Conservation (phyloP, 2,113 vertebrate genomes). For the Athene noctua region DNA sequence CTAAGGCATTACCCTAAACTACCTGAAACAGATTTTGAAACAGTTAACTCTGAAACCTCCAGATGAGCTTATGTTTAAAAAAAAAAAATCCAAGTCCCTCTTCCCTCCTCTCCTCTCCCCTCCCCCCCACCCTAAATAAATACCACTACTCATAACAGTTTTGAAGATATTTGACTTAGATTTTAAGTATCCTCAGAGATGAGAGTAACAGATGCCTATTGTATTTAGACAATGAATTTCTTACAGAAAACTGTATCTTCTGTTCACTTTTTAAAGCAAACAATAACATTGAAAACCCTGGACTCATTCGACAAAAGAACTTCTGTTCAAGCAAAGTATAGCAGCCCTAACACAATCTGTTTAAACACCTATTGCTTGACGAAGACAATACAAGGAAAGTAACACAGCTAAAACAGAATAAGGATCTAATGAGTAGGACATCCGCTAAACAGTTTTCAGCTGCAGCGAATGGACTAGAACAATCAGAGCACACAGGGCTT, state of each 20-base stretch:
- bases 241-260: not conserved
- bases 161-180: not conserved
- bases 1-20: not conserved
- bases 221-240: not conserved
- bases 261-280: not conserved
- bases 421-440: not conserved
- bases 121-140: not conserved
- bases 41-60: not conserved
- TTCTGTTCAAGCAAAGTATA: not conserved
- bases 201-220: not conserved
- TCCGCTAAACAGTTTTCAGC: not conserved
- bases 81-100: not conserved
- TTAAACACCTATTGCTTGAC: not conserved
- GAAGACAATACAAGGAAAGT: constrained; percentile 34
- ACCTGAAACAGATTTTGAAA: not conserved
- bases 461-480: not conserved
- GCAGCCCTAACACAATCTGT: not conserved
- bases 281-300: not conserved
- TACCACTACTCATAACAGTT: not conserved
- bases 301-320: not conserved
- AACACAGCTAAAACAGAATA: not conserved
- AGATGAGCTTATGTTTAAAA: not conserved
- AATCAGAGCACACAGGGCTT: not conserved
- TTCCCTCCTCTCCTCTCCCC: not conserved
- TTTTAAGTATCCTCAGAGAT: not conserved